Evolutionary conservation across 1,140 invertebrate species (phyloP).

Genomic region (Platyscapa corneri): DNA sequence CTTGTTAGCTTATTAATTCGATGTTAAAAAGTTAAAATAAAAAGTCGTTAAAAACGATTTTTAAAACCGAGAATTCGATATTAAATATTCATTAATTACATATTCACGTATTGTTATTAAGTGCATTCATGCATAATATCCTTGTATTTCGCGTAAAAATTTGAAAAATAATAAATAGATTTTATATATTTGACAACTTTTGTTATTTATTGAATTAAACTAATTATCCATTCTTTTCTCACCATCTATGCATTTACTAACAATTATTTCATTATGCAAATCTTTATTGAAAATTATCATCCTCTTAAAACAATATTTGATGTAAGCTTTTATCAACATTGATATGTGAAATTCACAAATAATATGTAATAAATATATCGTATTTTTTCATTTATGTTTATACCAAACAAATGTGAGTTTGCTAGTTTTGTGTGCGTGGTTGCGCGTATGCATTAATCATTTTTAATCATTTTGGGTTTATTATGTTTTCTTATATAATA

Average conservation of each 20-base stretch:
- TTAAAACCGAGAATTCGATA: neutral
- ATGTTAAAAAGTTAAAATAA: neutral
- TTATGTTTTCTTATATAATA: neutral
- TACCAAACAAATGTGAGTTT: slow-evolving; percentile 13
- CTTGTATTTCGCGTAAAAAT: slow-evolving; percentile 50
- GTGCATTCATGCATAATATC: slow-evolving; percentile 40
- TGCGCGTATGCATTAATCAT: neutral
- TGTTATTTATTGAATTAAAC: neutral
- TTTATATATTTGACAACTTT: slow-evolving; percentile 57
- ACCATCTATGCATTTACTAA: neutral
- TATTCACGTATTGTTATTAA: slow-evolving; percentile 45
- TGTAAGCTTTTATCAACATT: neutral
- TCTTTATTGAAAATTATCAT: neutral
- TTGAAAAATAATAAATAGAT: slow-evolving; percentile 54
- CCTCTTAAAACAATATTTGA: neutral
- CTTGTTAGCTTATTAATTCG: neutral
- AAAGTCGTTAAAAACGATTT: slow-evolving; percentile 8
- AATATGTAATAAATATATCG: neutral
- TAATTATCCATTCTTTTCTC: neutral
- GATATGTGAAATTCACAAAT: neutral
- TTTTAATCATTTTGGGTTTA: neutral
- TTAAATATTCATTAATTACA: slow-evolving; percentile 20
- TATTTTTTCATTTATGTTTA: neutral
- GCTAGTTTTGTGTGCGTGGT: too few species aligned
- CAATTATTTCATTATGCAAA: too few species aligned